Conservation (phyloP, 2,797 vertebrate genomes). For the Geotrypetes seraphini region DNA sequence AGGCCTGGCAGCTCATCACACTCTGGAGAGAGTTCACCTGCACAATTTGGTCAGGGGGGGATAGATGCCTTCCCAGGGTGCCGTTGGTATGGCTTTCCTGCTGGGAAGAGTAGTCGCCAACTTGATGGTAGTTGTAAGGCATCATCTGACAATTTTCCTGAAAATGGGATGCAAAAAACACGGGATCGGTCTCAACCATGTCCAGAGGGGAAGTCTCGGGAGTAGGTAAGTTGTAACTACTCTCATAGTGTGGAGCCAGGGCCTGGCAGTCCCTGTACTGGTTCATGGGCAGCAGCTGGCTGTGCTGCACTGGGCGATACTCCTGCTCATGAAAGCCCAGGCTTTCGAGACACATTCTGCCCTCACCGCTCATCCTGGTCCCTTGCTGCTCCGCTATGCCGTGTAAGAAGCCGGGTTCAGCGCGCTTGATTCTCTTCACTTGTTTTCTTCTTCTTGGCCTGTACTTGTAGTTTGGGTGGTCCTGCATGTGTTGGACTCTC, state of each 20-base stretch:
- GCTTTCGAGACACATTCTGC: conserved; percentile 51
- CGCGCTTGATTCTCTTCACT: conserved; percentile 83
- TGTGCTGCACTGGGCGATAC: conserved; percentile 46
- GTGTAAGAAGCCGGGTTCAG: conserved; percentile 72
- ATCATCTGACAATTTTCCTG: conserved; percentile 71
- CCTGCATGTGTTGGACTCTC: conserved; percentile 89
- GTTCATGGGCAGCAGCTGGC: conserved; percentile 39
- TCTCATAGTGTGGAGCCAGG: conserved; percentile 58
- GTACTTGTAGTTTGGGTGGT: conserved; percentile 95
- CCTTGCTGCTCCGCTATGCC: conserved; percentile 48
- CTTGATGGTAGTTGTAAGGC: conserved; percentile 59
- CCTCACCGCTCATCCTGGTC: conserved; percentile 33
- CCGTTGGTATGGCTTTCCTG: conserved; percentile 22
- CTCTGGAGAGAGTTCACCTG: conserved; percentile 26
- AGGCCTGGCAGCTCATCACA: conserved; percentile 56
- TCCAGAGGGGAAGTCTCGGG: conserved; percentile 83
- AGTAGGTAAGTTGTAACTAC: conserved; percentile 71
- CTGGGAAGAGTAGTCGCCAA: conserved; percentile 16
- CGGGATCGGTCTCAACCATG: conserved; percentile 63
- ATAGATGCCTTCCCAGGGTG: conserved; percentile 32
- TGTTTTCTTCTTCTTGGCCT: conserved; percentile 85
- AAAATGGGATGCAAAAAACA: conserved; percentile 62
- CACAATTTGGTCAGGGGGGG: conserved; percentile 14
- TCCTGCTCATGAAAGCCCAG: conserved; percentile 59
- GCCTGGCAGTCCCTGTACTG: conserved; percentile 68